These are phyloP conservation scores for Heteronetta atricapilla DNA, from an alignment of 2,113 vertebrate species.

Conservation along the genomic window DNA sequence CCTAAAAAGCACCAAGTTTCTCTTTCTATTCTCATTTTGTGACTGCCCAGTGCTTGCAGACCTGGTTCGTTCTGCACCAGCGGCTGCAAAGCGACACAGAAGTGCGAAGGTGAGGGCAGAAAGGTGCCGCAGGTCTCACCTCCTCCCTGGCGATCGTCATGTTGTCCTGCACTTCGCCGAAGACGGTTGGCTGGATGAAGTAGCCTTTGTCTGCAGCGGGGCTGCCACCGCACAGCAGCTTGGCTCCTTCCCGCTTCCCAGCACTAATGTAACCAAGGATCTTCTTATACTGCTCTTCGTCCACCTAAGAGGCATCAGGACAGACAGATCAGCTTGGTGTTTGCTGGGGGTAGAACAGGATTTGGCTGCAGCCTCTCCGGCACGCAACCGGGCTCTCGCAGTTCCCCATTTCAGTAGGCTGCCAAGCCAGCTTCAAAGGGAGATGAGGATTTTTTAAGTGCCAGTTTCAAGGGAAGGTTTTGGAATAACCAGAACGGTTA, in stretches of 20 bases:
- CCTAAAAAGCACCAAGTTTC: rapidly evolving
- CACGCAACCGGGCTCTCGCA: not conserved
- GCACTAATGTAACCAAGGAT: slow-evolving; percentile 90
- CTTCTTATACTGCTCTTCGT: slow-evolving; percentile 93
- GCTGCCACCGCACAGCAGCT: slow-evolving; percentile 91
- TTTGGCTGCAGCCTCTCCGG: not conserved
- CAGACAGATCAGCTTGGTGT: not conserved
- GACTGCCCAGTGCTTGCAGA: not conserved
- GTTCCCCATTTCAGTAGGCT: not conserved
- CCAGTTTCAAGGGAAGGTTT: not conserved
- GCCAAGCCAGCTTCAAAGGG: not conserved
- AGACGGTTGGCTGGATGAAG: slow-evolving; percentile 95
- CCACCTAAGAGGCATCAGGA: slow-evolving; percentile 78
- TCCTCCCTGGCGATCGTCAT: slow-evolving; percentile 97
- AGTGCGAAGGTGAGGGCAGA: not conserved
- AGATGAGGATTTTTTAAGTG: not conserved
- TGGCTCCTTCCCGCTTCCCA: slow-evolving; percentile 91
- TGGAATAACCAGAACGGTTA: not conserved
- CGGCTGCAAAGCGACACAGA: not conserved
- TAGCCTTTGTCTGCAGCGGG: slow-evolving; percentile 90
- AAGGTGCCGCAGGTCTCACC: slow-evolving; percentile 70
- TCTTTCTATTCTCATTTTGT: not conserved
- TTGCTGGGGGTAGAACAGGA: not conserved
- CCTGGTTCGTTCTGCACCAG: not conserved
- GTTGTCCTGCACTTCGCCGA: slow-evolving; percentile 90